Evolutionary conservation across 2,113 vertebrate species (phyloP).

Genomic region (Bambusicola thoracicus): DNA sequence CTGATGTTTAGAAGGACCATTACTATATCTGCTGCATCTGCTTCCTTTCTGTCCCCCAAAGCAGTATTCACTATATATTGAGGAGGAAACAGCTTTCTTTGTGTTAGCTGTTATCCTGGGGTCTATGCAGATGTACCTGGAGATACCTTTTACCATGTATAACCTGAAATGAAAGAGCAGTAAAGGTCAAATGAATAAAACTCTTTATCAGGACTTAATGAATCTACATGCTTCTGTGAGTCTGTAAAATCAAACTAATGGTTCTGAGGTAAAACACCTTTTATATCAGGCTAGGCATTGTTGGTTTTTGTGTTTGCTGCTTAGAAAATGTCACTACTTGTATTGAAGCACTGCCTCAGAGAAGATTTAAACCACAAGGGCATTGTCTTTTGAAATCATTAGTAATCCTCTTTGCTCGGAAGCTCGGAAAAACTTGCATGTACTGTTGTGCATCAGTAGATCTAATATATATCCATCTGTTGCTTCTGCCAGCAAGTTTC

Average conservation of each 20-base stretch:
- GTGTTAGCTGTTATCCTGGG: neutral
- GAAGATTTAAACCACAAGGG: neutral
- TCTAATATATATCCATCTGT: neutral
- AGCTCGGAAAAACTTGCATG: neutral
- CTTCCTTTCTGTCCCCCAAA: neutral
- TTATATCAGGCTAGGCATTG: neutral
- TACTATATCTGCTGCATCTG: neutral
- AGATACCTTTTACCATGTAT: neutral
- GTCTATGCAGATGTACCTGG: neutral
- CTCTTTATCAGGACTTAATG: neutral
- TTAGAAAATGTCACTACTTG: neutral
- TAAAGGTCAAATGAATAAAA: neutral
- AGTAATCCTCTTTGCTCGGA: neutral
- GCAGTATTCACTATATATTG: neutral
- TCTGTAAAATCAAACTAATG: neutral
- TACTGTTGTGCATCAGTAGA: neutral
- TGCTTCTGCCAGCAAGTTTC: neutral
- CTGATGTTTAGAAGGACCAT: neutral
- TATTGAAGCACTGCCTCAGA: neutral
- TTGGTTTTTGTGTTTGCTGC: neutral
- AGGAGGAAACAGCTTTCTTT: neutral
- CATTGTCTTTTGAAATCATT: neutral
- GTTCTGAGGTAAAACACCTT: neutral
- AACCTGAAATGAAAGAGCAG: neutral
- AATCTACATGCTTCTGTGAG: neutral